These are phyloP conservation scores for Aspidiotus rigidus DNA, from an alignment of 2,888 invertebrate genomes.

Conservation along the genomic window DNA sequence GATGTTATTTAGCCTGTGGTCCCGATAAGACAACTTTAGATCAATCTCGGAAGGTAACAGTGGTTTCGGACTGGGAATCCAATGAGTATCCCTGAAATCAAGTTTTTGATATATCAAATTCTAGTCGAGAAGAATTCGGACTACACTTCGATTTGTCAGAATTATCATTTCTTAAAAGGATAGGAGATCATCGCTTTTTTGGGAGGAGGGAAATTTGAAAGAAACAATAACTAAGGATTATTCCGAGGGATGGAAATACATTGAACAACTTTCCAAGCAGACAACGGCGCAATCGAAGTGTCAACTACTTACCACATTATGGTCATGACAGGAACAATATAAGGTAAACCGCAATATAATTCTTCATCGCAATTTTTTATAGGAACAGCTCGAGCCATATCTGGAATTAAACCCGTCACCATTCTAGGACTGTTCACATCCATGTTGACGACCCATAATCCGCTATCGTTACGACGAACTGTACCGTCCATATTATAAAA, in stretches of 20 bases:
- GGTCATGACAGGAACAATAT: slow-evolving; percentile 62
- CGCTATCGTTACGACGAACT: slow-evolving; percentile 47
- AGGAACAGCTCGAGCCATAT: slow-evolving; percentile 46
- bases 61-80: slow-evolving; percentile 51
- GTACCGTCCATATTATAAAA: slow-evolving; percentile 49
- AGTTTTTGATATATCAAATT: not conserved
- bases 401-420: slow-evolving; percentile 50
- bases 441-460: slow-evolving; percentile 65
- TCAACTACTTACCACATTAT: slow-evolving; percentile 50
- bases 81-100: slow-evolving; percentile 49
- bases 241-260: no score
- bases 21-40: slow-evolving; percentile 45
- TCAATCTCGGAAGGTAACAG: slow-evolving; percentile 46
- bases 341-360: slow-evolving; percentile 70
- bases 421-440: slow-evolving; percentile 62
- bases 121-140: no score
- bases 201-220: no score
- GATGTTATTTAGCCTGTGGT: slow-evolving; percentile 43
- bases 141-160: no score
- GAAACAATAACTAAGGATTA: no score
- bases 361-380: slow-evolving; percentile 52
- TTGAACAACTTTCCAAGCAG: no score
- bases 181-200: not conserved
- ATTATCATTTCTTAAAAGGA: not conserved
- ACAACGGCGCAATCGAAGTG: not conserved